Evolutionary conservation across 2,888 invertebrate genomes (phyloP).

Genomic region (Harmothoe impar): DNA sequence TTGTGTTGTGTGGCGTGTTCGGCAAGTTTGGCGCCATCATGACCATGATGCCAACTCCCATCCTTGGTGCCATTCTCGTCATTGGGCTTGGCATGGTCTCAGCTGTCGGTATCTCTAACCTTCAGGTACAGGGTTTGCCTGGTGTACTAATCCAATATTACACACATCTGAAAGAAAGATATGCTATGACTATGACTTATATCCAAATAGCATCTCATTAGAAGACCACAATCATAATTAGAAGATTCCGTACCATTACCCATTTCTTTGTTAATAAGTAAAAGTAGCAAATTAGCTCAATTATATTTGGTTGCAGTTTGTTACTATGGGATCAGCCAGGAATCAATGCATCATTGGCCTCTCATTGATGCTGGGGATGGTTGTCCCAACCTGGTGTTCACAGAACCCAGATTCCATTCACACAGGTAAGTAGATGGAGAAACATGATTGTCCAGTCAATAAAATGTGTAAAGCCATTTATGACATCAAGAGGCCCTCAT

Average conservation of each 20-base stretch:
- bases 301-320: conserved; percentile 9
- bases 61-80: conserved; percentile 66
- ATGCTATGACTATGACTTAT: background rate
- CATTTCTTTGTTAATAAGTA: background rate
- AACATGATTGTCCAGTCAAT: no score
- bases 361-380: conserved; percentile 61
- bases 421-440: conserved; percentile 67
- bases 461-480: no score
- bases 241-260: background rate
- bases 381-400: conserved; percentile 64
- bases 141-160: background rate
- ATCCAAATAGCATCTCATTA: background rate
- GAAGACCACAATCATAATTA: background rate
- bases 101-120: conserved; percentile 62
- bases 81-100: conserved; percentile 66
- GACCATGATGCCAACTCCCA: conserved; percentile 67
- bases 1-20: conserved; percentile 65
- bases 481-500: no score
- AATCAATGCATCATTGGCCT: conserved; percentile 65
- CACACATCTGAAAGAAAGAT: background rate
- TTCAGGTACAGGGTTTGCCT: conserved; percentile 32
- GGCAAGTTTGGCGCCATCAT: conserved; percentile 69
- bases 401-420: conserved; percentile 59
- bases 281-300: background rate
- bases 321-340: conserved; percentile 45